Evolutionary conservation across 2,888 invertebrate species (phyloP), one percentile per base, ranked within the genome.

Genomic region (Oscheius sp.): DNA sequence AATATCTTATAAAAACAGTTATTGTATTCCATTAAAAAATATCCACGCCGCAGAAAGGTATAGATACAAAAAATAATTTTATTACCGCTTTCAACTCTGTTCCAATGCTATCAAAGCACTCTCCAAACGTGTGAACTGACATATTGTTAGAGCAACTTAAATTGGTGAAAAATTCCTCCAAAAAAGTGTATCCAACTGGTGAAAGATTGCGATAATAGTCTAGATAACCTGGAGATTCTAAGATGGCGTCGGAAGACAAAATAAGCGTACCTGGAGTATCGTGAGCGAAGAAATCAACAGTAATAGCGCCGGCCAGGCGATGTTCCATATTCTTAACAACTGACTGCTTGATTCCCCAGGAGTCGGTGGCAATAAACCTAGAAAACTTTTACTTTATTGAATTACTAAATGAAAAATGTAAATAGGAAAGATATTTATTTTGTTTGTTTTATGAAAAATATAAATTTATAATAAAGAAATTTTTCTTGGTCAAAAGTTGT

Each of bases 301-400:
- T 91, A 72, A 91, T 90, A 61, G 91, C 90, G 68, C 90, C 90
- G 17, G 77, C 73, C 2, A 80, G 80, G 32, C 81, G 73, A 79
- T 87, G 88, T 85, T 90, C 90, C 76, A 90, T 89, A 70, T 90
- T 89, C 70, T 89, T 87, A 0, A 91, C 90, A 0, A 91, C 90
- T 81, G 90, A 88, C 56, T 89, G 88, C 86, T 91, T 91, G 41
- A 90, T 90, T 24, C 91, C 91, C 91, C 91, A 91, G 0, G 91
- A 91, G 86, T 91, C 91, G 77, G 91, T 91, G 17, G 91, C 91
- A 47, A 91, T 89, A 90, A 91, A 91, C 81, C 90, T 89, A 80
- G 91, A 91, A 44, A 12, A 26, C n/a, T 38, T 2, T 2, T 59
- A 30, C 24, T 22, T 38, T 6, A 38, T n/a, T n/a, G n/a, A n/a